Conservation (phyloP, 1,140 invertebrate species). For the Heliconius eleuchia region DNA sequence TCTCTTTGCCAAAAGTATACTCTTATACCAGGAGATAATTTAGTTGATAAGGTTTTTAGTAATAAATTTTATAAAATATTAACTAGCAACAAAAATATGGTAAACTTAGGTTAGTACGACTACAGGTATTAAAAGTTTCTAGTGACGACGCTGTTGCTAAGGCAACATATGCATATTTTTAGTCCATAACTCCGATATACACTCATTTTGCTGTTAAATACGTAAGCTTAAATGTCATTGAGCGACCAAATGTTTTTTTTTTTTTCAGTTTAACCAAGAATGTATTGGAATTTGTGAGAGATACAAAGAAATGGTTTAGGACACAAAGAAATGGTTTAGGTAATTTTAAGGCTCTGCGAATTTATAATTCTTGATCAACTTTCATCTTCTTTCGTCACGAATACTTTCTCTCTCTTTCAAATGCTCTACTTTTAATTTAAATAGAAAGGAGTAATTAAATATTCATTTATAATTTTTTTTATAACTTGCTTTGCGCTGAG, state of each 20-base stretch:
- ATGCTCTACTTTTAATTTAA: neutral
- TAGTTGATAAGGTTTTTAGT: neutral
- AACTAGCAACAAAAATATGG: neutral
- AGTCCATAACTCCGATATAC: neutral
- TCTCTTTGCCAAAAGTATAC: neutral
- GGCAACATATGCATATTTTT: slow-evolving; percentile 22
- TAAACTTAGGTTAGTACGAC: neutral
- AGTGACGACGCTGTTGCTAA: slow-evolving; percentile 21
- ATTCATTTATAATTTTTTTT: neutral
- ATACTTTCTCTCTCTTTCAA: slow-evolving; percentile 26
- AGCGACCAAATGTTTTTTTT: neutral
- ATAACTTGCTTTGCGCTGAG: neutral
- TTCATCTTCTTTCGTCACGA: slow-evolving; percentile 19
- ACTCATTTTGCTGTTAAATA: neutral
- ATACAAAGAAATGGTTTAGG: neutral
- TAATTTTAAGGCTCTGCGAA: slow-evolving; percentile 25
- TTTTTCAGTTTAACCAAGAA: neutral
- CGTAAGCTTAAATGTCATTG: slow-evolving; percentile 9
- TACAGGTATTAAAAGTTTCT: neutral
- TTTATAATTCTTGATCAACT: slow-evolving; percentile 23
- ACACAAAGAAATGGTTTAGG: neutral
- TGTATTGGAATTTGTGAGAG: neutral
- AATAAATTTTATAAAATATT: neutral
- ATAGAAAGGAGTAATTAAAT: neutral
- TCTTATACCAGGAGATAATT: neutral